phyloP scores from a whole-genome alignment of 2,113 vertebrate genomes.

The Hydrochoerus hydrochaeris region DNA sequence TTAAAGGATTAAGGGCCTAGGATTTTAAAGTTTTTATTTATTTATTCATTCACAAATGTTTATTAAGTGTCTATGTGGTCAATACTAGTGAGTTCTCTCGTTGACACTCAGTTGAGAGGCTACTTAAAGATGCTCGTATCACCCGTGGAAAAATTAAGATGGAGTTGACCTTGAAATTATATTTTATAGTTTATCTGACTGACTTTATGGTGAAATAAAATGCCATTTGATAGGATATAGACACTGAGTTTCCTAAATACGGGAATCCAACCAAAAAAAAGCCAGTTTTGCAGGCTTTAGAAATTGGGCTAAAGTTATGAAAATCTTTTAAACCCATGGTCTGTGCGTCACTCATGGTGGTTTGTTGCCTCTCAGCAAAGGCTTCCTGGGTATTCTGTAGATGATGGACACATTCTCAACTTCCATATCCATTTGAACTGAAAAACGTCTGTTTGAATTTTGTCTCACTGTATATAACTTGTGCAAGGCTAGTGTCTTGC shows the following conservation, averaged over 20 bases:
- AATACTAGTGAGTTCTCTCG: neutral
- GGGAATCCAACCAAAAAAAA: neutral
- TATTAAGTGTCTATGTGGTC: neutral
- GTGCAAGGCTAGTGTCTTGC: neutral
- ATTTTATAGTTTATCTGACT: neutral
- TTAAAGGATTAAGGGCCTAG: neutral
- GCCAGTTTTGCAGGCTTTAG: neutral
- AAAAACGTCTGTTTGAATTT: neutral
- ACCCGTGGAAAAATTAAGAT: neutral
- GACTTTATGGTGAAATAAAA: neutral
- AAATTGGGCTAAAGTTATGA: neutral
- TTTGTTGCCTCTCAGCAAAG: neutral
- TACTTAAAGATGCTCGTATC: neutral
- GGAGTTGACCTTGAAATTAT: neutral
- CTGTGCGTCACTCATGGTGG: neutral
- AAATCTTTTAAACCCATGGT: neutral
- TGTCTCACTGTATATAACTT: neutral
- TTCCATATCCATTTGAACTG: conserved; percentile 8
- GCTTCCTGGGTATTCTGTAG: neutral
- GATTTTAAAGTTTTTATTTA: neutral
- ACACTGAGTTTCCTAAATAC: neutral
- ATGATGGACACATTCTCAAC: neutral
- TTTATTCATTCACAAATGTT: neutral
- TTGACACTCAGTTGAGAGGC: neutral
- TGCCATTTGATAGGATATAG: neutral